phyloP scores from a whole-genome alignment of 2,113 vertebrate genomes.

The Saguinus imperator region DNA sequence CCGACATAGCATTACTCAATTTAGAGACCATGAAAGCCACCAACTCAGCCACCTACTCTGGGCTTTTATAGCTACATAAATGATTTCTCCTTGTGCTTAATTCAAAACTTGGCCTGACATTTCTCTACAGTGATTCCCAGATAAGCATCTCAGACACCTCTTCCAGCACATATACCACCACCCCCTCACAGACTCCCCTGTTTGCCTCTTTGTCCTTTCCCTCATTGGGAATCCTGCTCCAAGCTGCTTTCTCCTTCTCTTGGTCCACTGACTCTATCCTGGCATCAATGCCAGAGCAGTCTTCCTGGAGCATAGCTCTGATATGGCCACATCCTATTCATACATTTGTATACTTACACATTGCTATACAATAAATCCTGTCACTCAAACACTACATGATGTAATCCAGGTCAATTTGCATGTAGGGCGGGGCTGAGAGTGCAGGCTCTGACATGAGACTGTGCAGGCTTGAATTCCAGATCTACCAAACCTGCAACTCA shows the following conservation, averaged over 20 bases:
- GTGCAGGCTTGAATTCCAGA: neutral
- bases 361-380: neutral
- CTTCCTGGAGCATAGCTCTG: neutral
- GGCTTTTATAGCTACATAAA: constrained; percentile 65
- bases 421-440: neutral
- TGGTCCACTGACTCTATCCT: neutral
- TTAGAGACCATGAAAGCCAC: constrained; percentile 66
- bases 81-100: constrained; percentile 64
- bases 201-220: neutral
- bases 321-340: neutral
- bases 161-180: neutral
- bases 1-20: constrained; percentile 54
- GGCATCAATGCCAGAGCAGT: neutral
- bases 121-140: constrained; percentile 61
- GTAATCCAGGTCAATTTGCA: neutral
- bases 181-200: neutral
- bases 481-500: neutral
- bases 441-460: neutral
- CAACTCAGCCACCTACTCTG: constrained; percentile 61
- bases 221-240: neutral
- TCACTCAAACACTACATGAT: neutral
- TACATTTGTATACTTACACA: neutral
- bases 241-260: neutral
- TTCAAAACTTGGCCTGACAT: constrained; percentile 60
- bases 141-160: neutral